Evolutionary conservation across 2,888 invertebrate genomes (phyloP).

Genomic region (Falcaria lacertinaria): DNA sequence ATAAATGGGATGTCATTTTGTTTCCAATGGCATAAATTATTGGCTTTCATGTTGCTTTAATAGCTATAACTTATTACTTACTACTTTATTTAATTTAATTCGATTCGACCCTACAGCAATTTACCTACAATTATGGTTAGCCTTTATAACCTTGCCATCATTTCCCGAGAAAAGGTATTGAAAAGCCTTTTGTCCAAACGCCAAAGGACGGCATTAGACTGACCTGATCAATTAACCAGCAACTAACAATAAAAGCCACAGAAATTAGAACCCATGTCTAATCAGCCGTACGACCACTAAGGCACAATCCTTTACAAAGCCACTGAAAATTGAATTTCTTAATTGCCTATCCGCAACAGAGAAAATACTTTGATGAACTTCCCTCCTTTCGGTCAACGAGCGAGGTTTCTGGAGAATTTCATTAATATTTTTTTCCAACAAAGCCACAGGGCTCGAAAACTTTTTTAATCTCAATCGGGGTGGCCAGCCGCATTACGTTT

Average conservation of each 20-base stretch:
- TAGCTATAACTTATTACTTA: no score
- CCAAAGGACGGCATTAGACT: background rate
- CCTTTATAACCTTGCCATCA: no score
- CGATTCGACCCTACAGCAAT: no score
- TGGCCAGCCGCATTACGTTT: conserved; percentile 56
- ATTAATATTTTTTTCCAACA: conserved; percentile 58
- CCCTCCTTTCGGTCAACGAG: conserved; percentile 54
- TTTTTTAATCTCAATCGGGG: conserved; percentile 68
- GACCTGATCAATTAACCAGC: background rate
- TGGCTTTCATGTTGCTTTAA: no score
- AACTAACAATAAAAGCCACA: background rate
- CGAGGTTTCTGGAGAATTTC: conserved; percentile 56
- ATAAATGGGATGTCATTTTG: no score
- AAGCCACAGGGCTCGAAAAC: conserved; percentile 46
- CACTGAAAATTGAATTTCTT: conserved; percentile 58
- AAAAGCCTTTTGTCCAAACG: background rate
- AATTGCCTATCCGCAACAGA: conserved; percentile 62
- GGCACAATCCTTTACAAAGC: conserved; percentile 1
- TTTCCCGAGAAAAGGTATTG: no score
- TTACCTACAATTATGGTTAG: no score
- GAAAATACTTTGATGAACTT: conserved; percentile 60
- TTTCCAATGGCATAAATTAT: no score
- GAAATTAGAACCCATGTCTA: background rate
- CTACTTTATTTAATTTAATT: no score
- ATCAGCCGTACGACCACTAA: background rate